A percentile compares a stretch with the other conserved stretches of the same genome.
Conservation (phyloP, 2,888 invertebrate species). For the Apodemia hepburni region DNA sequence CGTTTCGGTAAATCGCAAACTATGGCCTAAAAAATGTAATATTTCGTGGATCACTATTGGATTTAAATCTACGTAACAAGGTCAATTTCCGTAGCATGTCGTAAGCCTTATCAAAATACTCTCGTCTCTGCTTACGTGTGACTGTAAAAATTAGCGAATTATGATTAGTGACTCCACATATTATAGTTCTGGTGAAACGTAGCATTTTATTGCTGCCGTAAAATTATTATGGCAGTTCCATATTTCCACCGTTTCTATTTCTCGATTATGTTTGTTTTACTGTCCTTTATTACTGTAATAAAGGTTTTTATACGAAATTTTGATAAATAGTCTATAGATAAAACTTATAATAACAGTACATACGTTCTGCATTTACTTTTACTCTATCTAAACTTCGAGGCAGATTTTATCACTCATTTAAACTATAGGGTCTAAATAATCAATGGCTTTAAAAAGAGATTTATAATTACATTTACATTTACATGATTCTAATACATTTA, state of each 20-base stretch:
- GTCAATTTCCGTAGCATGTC: neutral
- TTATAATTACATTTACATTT: too few species aligned
- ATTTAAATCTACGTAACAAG: neutral
- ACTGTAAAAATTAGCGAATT: constrained; percentile 17
- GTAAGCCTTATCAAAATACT: constrained; percentile 2
- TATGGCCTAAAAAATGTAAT: too few species aligned
- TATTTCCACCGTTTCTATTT: constrained; percentile 39
- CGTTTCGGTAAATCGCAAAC: too few species aligned
- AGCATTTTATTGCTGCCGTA: constrained; percentile 44
- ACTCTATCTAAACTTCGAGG: neutral
- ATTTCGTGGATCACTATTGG: neutral
- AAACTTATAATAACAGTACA: neutral
- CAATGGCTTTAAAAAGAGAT: too few species aligned
- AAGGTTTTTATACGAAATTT: constrained; percentile 28
- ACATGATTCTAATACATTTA: too few species aligned
- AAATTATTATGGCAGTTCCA: constrained; percentile 40
- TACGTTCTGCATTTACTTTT: neutral
- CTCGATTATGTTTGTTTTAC: constrained; percentile 41
- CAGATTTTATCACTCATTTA: too few species aligned
- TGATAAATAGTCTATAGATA: constrained; percentile 16
- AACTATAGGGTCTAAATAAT: too few species aligned
- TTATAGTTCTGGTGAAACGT: constrained; percentile 27
- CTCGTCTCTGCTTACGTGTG: neutral
- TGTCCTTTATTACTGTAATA: constrained; percentile 36
- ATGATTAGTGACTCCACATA: constrained; percentile 26